These are phyloP conservation scores for Pipra filicauda DNA, from an alignment of 2,113 vertebrate genomes.

Conservation along the genomic window DNA sequence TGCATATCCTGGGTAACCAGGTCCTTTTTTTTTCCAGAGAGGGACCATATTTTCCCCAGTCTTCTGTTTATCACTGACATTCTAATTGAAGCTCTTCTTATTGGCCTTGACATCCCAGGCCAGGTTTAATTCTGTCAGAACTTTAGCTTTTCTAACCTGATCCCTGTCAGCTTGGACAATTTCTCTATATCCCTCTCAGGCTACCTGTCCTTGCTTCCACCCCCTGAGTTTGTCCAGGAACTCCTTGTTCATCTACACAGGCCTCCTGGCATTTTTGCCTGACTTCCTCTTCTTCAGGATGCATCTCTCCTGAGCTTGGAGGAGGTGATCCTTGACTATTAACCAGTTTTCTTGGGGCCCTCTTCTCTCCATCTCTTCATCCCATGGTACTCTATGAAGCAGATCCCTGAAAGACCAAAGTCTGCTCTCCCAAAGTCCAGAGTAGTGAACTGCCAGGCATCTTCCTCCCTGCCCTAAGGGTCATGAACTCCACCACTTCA, in stretches of 20 bases:
- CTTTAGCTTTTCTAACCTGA: background rate
- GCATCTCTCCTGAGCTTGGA: background rate
- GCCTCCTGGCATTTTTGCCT: background rate
- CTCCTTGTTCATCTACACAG: background rate
- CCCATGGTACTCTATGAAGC: background rate
- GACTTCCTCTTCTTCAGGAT: background rate
- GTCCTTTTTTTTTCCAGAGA: background rate
- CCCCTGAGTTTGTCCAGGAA: background rate
- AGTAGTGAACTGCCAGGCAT: background rate
- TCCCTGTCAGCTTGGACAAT: background rate
- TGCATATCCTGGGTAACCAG: background rate
- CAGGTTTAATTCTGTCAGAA: background rate
- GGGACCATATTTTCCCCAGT: background rate
- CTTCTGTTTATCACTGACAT: background rate
- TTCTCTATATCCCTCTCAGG: background rate
- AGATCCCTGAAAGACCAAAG: background rate
- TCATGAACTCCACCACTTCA: background rate
- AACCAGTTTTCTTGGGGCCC: background rate
- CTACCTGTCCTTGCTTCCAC: background rate
- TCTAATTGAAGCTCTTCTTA: background rate
- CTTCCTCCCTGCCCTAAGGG: background rate
- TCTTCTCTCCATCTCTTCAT: background rate
- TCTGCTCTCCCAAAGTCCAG: background rate
- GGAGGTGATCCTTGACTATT: background rate
- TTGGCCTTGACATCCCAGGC: background rate